Percentiles rank a stretch among this genome's conserved stretches.
These are phyloP conservation scores for Deilephila porcellus DNA, from an alignment of 2,888 invertebrate species.

Conservation along the genomic window DNA sequence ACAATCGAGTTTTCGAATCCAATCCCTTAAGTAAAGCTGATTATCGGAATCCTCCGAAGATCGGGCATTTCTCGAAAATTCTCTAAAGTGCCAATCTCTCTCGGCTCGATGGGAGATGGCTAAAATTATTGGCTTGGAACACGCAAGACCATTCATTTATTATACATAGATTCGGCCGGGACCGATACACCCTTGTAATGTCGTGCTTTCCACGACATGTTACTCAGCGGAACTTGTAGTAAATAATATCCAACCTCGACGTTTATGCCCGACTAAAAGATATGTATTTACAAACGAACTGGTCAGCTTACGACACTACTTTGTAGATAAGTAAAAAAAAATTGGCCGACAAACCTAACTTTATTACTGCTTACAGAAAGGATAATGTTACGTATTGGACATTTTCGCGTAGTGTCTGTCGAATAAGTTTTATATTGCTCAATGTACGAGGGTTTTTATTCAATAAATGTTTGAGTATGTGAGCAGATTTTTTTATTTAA, in stretches of 20 bases:
- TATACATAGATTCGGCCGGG: slow-evolving; percentile 56
- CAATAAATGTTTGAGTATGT: neutral
- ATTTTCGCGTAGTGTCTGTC: slow-evolving; percentile 35
- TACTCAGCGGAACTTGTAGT: slow-evolving; percentile 63
- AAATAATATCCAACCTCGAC: slow-evolving; percentile 69
- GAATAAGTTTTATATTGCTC: neutral
- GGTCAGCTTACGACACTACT: slow-evolving; percentile 70
- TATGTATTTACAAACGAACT: slow-evolving; percentile 78
- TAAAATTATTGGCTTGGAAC: slow-evolving; percentile 70
- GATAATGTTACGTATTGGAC: slow-evolving; percentile 51
- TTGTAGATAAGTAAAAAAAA: slow-evolving; percentile 71
- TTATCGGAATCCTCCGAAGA: slow-evolving; percentile 75
- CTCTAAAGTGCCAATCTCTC: slow-evolving; percentile 79
- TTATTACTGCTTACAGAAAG: slow-evolving; percentile 66
- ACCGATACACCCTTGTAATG: slow-evolving; percentile 40
- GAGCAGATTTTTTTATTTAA: neutral
- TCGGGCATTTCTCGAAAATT: slow-evolving; percentile 68
- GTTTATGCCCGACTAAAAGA: slow-evolving; percentile 72
- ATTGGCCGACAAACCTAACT: slow-evolving; percentile 71
- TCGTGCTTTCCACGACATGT: slow-evolving; percentile 43
- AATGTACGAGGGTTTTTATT: neutral
- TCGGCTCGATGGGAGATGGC: slow-evolving; percentile 59
- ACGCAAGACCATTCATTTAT: slow-evolving; percentile 70
- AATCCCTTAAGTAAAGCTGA: slow-evolving; percentile 84
- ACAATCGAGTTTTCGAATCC: slow-evolving; percentile 79